These are phyloP conservation scores for Coturnix japonica DNA, from an alignment of 2,113 vertebrate genomes.

Conservation along the genomic window DNA sequence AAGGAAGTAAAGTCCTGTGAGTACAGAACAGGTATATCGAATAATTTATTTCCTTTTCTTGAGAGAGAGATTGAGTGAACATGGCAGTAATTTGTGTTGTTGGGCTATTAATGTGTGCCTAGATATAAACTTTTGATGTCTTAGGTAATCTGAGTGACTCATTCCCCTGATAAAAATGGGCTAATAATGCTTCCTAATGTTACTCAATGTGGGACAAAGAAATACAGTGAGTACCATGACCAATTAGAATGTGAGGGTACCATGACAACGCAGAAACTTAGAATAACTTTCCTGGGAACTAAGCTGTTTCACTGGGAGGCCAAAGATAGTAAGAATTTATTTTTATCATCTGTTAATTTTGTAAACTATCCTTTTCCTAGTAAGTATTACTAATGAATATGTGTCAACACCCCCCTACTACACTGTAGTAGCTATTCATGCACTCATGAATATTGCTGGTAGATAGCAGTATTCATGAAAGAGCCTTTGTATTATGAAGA, in stretches of 20 bases:
- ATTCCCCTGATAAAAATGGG: neutral
- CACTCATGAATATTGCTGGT: neutral
- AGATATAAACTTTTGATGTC: neutral
- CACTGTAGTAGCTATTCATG: neutral
- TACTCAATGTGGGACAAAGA: neutral
- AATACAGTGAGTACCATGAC: neutral
- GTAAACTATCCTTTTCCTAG: neutral
- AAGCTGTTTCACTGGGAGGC: neutral
- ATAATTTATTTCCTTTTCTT: fast-evolving
- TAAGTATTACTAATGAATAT: neutral
- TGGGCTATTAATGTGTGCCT: neutral
- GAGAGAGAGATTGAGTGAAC: neutral
- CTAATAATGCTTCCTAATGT: neutral
- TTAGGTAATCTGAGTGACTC: neutral
- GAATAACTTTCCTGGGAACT: neutral
- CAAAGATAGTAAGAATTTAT: neutral
- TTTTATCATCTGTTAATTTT: neutral
- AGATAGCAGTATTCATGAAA: neutral
- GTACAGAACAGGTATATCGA: neutral
- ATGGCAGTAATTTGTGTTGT: neutral
- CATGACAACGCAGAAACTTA: neutral
- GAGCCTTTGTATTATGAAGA: neutral
- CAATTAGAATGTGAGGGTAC: neutral
- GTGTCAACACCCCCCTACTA: neutral
- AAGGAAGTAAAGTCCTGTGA: neutral